Evolutionary conservation across 2,888 invertebrate genomes (phyloP).

Genomic region (Drosophila silvestris): DNA sequence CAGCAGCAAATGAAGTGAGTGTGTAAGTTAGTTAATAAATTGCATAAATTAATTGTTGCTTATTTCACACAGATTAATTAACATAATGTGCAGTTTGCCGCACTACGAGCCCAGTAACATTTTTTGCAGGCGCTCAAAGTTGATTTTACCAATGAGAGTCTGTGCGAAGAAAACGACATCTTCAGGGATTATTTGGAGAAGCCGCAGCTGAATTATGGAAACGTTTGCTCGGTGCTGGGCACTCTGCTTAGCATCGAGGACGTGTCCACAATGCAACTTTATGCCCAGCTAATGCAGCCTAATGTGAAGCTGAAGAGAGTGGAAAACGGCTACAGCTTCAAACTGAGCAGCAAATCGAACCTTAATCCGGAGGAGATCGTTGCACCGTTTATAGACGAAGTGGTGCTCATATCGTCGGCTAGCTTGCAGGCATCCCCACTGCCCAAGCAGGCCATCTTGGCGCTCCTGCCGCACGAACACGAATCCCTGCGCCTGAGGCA

Average conservation of each 20-base stretch:
- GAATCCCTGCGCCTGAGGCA: slow-evolving; percentile 31
- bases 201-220: slow-evolving; percentile 47
- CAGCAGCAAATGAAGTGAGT: slow-evolving; percentile 24
- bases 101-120: slow-evolving; percentile 34
- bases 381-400: slow-evolving; percentile 60
- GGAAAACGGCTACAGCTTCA: slow-evolving; percentile 20
- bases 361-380: slow-evolving; percentile 67
- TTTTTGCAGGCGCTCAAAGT: slow-evolving; percentile 35
- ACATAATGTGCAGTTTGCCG: slow-evolving; percentile 26
- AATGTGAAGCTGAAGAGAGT: slow-evolving; percentile 31
- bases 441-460: slow-evolving; percentile 41
- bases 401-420: slow-evolving; percentile 66
- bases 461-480: slow-evolving; percentile 54
- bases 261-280: slow-evolving; percentile 60
- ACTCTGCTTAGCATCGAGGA: slow-evolving; percentile 80
- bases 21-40: too few relatives aligned
- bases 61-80: slow-evolving; percentile 21
- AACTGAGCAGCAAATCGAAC: not conserved
- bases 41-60: not conserved
- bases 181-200: slow-evolving; percentile 56
- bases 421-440: slow-evolving; percentile 46
- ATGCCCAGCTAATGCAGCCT: slow-evolving; percentile 50
- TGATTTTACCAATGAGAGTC: slow-evolving; percentile 40
- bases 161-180: slow-evolving; percentile 3
- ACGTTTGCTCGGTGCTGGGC: slow-evolving; percentile 62